These are phyloP conservation scores for Oreochromis niloticus DNA, from an alignment of 2,113 vertebrate genomes.

Conservation along the genomic window DNA sequence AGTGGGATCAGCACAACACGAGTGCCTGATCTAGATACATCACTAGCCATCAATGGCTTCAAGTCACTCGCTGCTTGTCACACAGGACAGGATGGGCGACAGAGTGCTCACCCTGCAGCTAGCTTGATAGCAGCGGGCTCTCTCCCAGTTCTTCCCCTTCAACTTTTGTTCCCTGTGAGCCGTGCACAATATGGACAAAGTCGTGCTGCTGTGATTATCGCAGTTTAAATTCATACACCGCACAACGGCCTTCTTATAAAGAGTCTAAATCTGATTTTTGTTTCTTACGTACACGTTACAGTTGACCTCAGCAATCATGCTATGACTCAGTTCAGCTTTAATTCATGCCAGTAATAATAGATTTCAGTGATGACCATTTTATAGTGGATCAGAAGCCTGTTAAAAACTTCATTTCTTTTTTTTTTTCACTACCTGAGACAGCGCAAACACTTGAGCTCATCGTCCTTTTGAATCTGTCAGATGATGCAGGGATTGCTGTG, in stretches of 20 bases:
- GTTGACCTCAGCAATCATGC: not conserved
- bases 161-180: not conserved
- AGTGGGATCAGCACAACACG: conserved; percentile 44
- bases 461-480: not conserved
- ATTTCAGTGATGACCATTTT: not conserved
- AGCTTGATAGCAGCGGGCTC: conserved; percentile 1
- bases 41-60: conserved; percentile 43
- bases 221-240: not conserved
- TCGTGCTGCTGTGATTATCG: not conserved
- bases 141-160: not conserved
- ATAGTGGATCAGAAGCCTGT: not conserved
- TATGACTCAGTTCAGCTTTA: not conserved
- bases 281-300: not conserved
- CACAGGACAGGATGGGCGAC: conserved; percentile 22
- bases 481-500: not conserved
- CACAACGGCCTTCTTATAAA: not conserved
- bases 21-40: conserved; percentile 59
- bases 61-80: conserved; percentile 34
- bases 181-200: not conserved
- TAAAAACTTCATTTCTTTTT: not conserved
- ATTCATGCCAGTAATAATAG: not conserved
- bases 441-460: not conserved
- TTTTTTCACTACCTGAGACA: not conserved
- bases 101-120: conserved; percentile 23
- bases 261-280: not conserved